Evolutionary conservation across 1,140 invertebrate genomes (phyloP).

Genomic region (Diorhabda elongata): DNA sequence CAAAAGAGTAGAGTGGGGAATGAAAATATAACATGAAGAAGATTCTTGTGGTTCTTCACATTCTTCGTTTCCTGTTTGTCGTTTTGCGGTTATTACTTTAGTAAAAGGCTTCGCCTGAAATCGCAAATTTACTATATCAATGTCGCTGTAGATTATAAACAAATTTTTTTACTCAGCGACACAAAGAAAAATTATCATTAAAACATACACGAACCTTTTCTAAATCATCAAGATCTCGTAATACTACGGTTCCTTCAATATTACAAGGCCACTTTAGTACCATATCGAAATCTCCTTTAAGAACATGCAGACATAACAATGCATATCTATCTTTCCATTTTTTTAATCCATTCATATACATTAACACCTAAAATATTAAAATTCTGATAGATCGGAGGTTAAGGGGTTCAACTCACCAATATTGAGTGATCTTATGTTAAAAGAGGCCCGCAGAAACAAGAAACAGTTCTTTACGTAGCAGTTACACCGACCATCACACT

Average conservation of each 20-base stretch:
- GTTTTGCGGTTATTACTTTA: slow-evolving; percentile 52
- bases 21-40: slow-evolving; percentile 66
- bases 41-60: slow-evolving; percentile 51
- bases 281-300: slow-evolving; percentile 65
- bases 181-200: too few species aligned
- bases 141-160: not conserved
- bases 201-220: slow-evolving; percentile 31
- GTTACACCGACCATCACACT: too few species aligned
- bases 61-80: slow-evolving; percentile 47
- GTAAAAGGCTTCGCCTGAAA: slow-evolving; percentile 46
- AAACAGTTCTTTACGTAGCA: too few species aligned
- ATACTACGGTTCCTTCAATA: slow-evolving; percentile 56
- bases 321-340: slow-evolving; percentile 68
- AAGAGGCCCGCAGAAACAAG: too few species aligned
- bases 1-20: slow-evolving; percentile 62
- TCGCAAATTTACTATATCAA: not conserved
- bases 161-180: not conserved
- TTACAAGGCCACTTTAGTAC: slow-evolving; percentile 66
- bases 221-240: slow-evolving; percentile 53
- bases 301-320: slow-evolving; percentile 60
- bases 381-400: too few species aligned
- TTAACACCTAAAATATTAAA: slow-evolving; percentile 52
- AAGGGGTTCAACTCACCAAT: too few species aligned
- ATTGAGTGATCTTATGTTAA: too few species aligned
- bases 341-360: slow-evolving; percentile 65